Base-by-base conservation (phyloP, 92 coral and sea anemone genomes). In the Desmophyllum pertusum region DNA sequence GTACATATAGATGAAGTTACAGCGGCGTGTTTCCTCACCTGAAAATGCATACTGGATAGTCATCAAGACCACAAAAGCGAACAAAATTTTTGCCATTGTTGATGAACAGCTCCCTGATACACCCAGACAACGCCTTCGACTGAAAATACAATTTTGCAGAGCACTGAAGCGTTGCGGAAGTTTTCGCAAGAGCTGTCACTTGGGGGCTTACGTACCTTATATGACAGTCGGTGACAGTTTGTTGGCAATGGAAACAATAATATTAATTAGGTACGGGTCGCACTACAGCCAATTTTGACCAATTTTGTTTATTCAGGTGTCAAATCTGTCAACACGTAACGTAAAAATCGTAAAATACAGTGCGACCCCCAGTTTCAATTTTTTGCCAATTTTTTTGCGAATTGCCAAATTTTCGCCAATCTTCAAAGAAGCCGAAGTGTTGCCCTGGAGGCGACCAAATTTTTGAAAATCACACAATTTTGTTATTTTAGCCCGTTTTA, bases 51-150 rank as follows among this genome's bases (percentile, higher is more conserved):
- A 33, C 10, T 77, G 81, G 39, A 55, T 61, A 3, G 41, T 10
- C 14, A 53, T 18, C 50, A 37, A 23, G 68, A 37, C 70, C 50
- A 77, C 52, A 33, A 77, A 77, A 53, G 37, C 50, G 52, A 40
- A 18, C 69, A 77, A 37, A 38, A 10, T 10, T 27, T 77, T 77
- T 15, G 81, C 81, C 81, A 77, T 77, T 2, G 23, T 41, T 63
- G 36, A 23, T n/a, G 37, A 38, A 33, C 31, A 33, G 53, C 19
- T n/a, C n/a, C n/a, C n/a, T 73, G 59, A 48, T 18, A 27, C 76
- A 42, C 59, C 80, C n/a, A 75, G 65, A 53, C 80, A 50, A 75
- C 66, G 67, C 80, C 66, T 52, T 51, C 19, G 31, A 72, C 33
- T 27, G 65, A 1, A 25, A 27, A 21, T 53, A 25, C 53, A 48